Evolutionary conservation across 2,888 invertebrate genomes (phyloP), one percentile per base, ranked within the genome.

Genomic region (Alviniconcha strummeri): DNA sequence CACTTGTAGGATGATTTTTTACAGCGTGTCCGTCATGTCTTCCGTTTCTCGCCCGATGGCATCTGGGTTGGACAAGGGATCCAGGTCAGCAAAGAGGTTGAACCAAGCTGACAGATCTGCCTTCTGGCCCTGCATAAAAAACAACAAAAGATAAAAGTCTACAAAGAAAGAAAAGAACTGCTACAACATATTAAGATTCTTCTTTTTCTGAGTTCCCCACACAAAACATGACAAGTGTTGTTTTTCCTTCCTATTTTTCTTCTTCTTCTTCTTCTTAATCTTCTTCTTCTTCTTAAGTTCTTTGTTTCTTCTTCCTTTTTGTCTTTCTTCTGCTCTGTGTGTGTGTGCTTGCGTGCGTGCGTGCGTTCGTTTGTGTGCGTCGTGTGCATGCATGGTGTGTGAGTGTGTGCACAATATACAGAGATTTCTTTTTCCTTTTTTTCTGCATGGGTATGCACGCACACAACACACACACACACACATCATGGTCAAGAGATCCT

Each of bases 41-140:
- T 84, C 77, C 13, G 64, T 60, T 83, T 90, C 90, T 85, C 91
- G 90, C 15, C 93, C 93, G 81, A 94, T 89, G 67, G 93, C 92
- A 89, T 97, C 97, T 72, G 97, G 97, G 94, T 98, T 97, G 15
- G 97, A 96, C 67, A 98, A 94, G 0, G 98, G 98, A 94, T 98
- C 98, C 84, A 98, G 94, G 94, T 98, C 98, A 71, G 98, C 97
- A 94, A 98, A 98, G 82, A 98, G 94, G 94, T 97, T 97, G 92
- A 97, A 96, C 98, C 98, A 98, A 3, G 92, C 92, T 11, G 93
- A 92, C 93, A 93, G 92, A 84, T 93, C 93, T 11, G 89, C 77
- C 84, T 92, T 91, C 83, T 90, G 90, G 55, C 88, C 76, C 82
- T 82, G 67, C 6, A 60, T 60, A 60, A 77, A 5, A 77, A 9